phyloP scores from a whole-genome alignment of 2,888 invertebrate species.

The Odontocolon sp. region DNA sequence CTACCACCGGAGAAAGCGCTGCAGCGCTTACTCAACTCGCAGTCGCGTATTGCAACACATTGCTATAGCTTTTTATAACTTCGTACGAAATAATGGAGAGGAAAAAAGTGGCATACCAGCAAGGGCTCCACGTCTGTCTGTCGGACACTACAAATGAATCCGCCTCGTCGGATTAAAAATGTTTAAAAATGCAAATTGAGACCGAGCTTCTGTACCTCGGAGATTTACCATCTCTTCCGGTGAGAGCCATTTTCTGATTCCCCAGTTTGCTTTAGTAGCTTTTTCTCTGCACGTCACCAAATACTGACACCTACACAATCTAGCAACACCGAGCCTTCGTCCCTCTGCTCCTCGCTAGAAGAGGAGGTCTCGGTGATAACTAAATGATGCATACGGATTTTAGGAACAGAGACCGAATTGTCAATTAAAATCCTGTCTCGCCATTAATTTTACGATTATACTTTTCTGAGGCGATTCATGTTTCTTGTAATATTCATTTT shows the following conservation, averaged over 20 bases:
- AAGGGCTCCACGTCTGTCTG: not conserved
- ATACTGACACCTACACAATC: not conserved
- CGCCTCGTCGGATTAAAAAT: constrained; percentile 52
- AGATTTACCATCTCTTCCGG: constrained; percentile 38
- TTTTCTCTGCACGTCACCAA: constrained; percentile 2
- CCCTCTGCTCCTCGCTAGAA: not conserved
- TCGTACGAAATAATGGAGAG: too few species aligned
- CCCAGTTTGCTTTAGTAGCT: not conserved
- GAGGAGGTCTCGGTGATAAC: constrained; percentile 25
- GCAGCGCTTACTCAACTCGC: too few species aligned
- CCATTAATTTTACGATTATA: too few species aligned
- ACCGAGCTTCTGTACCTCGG: constrained; percentile 17
- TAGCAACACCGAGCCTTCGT: not conserved
- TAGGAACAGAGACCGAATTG: not conserved
- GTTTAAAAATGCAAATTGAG: constrained; percentile 61
- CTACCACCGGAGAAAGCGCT: too few species aligned
- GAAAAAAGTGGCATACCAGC: not conserved
- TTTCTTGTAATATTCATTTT: too few species aligned
- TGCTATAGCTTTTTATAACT: too few species aligned
- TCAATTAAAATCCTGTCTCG: too few species aligned
- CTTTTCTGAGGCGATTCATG: too few species aligned
- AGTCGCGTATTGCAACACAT: too few species aligned
- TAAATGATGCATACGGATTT: constrained; percentile 39
- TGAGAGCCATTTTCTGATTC: constrained; percentile 17
- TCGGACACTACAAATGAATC: not conserved